phyloP scores from a whole-genome alignment of 2,797 vertebrate genomes.

The Sebastes miniatus region DNA sequence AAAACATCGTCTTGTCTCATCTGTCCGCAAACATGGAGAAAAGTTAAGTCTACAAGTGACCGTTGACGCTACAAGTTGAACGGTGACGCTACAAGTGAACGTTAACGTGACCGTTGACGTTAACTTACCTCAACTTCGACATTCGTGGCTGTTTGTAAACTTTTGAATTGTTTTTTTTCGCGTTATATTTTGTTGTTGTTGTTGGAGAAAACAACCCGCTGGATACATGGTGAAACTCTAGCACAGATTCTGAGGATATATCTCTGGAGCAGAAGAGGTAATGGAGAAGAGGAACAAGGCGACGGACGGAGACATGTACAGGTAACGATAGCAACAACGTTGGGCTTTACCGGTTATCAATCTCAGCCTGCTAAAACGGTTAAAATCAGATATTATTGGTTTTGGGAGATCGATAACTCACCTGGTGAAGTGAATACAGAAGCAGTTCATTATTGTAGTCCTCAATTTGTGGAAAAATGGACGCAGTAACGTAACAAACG shows the following conservation, averaged over 20 bases:
- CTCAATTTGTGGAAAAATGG: not conserved
- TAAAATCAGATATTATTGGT: fast-evolving
- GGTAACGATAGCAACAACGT: slow-evolving; percentile 48
- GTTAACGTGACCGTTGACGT: not conserved
- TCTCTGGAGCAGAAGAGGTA: not conserved
- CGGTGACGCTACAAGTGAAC: not conserved
- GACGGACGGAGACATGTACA: slow-evolving; percentile 54
- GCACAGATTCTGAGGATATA: not conserved
- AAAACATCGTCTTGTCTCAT: slow-evolving; percentile 6
- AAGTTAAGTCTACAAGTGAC: slow-evolving; percentile 7
- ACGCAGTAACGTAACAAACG: not conserved
- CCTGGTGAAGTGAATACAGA: not conserved
- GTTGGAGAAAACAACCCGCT: not conserved
- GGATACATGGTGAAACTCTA: slow-evolving; percentile 1
- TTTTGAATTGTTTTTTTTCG: not conserved
- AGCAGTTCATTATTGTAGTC: no score
- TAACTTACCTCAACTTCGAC: not conserved
- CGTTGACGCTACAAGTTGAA: no score
- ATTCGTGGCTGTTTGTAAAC: not conserved
- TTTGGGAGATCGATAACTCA: not conserved
- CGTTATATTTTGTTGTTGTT: not conserved
- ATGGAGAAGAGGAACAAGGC: slow-evolving; percentile 68
- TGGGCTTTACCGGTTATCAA: not conserved
- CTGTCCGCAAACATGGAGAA: slow-evolving; percentile 44
- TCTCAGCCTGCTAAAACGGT: not conserved